Percentiles rank a stretch among this genome's conserved stretches.
Evolutionary conservation across 2,888 invertebrate genomes (phyloP).

Genomic region (Drosophila meridiana): DNA sequence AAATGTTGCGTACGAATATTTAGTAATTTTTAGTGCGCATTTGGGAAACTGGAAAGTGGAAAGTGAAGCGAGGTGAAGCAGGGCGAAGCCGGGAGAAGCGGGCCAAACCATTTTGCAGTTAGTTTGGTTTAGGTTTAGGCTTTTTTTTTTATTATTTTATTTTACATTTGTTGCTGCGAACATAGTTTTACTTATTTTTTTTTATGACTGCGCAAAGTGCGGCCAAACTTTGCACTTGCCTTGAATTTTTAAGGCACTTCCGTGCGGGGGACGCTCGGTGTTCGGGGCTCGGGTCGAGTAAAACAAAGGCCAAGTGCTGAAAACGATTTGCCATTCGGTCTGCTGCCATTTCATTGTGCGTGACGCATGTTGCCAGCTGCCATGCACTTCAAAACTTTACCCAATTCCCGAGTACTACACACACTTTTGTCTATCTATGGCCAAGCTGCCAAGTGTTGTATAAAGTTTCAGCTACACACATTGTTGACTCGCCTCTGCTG

Average conservation of each 20-base stretch:
- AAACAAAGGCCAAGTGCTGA: conserved; percentile 56
- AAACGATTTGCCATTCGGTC: conserved; percentile 20
- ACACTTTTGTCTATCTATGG: conserved; percentile 39
- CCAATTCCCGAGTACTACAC: conserved; percentile 36
- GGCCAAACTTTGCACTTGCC: conserved; percentile 62
- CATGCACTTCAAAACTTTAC: conserved; percentile 67
- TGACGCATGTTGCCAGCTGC: conserved; percentile 63
- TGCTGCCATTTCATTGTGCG: conserved; percentile 56
- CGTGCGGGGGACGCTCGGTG: neutral
- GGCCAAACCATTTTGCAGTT: conserved; percentile 73
- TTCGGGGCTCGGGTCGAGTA: conserved; percentile 1
- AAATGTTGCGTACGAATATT: conserved; percentile 68
- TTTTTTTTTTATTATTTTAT: conserved; percentile 9
- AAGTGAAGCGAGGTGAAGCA: conserved; percentile 12
- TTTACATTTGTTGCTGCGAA: conserved; percentile 61
- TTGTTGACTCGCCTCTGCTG: conserved; percentile 63
- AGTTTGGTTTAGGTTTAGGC: conserved; percentile 57
- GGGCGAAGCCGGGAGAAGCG: neutral
- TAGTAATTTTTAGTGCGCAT: conserved; percentile 67
- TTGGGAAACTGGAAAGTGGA: conserved; percentile 45
- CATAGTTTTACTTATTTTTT: conserved; percentile 49
- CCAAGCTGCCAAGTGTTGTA: conserved; percentile 61
- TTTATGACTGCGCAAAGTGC: conserved; percentile 77
- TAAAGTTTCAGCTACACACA: conserved; percentile 64
- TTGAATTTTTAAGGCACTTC: conserved; percentile 52